phyloP scores from a whole-genome alignment of 2,797 vertebrate species.

The Platyrinchus mystaceus region DNA sequence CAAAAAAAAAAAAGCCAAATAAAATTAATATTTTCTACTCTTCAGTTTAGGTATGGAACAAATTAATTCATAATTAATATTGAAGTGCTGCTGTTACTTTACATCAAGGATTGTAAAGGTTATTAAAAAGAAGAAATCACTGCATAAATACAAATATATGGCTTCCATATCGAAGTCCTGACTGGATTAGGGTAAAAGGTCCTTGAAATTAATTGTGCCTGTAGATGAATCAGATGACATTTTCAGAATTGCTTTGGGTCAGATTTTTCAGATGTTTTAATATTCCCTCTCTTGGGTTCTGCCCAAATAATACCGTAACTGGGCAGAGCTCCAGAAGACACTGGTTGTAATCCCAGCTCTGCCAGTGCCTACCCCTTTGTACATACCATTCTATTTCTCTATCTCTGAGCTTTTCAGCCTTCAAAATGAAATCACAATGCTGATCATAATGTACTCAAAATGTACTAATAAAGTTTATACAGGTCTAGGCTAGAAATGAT shows the following conservation, averaged over 20 bases:
- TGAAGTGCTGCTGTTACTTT: not conserved
- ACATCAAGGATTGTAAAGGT: not conserved
- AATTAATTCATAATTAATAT: not conserved
- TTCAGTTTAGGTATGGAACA: not conserved
- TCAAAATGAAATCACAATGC: not conserved
- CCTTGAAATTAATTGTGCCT: not conserved
- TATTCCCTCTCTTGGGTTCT: not conserved
- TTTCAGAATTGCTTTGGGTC: not conserved
- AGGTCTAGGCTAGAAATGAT: not conserved
- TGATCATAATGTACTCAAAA: not conserved
- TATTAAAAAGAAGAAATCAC: not conserved
- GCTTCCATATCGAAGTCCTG: not conserved
- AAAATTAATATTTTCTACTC: not conserved
- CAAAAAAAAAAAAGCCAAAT: not conserved
- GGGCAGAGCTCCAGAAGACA: not conserved
- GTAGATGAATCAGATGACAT: not conserved
- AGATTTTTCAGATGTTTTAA: not conserved
- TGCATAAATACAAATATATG: not conserved
- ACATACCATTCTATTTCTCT: not conserved
- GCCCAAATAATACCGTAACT: not conserved
- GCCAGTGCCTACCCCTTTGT: not conserved
- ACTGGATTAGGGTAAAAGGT: not conserved
- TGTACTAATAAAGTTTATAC: not conserved
- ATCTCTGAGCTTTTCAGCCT: not conserved
- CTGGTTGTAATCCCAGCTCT: not conserved